These are phyloP conservation scores for Oceanodroma leucorhoa DNA, from an alignment of 2,797 vertebrate genomes.

Conservation along the genomic window DNA sequence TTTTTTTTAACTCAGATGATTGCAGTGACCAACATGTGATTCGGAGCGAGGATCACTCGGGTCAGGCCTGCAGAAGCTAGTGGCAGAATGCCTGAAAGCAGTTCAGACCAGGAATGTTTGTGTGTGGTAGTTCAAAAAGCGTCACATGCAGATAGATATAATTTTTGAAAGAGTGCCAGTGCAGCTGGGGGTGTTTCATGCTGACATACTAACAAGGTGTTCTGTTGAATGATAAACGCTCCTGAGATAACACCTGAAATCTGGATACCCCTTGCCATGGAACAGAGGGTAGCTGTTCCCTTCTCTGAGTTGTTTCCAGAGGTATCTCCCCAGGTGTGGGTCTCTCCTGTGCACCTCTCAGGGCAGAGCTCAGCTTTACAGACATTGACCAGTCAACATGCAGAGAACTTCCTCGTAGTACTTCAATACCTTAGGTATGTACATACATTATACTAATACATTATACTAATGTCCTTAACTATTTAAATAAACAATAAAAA, in stretches of 20 bases:
- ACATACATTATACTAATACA: neutral
- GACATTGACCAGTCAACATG: neutral
- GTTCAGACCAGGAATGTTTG: conserved; percentile 14
- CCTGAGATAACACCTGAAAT: neutral
- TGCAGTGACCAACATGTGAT: conserved; percentile 60
- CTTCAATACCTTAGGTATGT: neutral
- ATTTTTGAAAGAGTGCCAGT: neutral
- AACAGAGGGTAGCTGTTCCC: neutral
- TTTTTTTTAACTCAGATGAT: conserved; percentile 36
- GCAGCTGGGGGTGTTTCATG: neutral
- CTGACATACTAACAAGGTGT: neutral
- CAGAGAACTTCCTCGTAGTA: neutral
- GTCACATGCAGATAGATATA: neutral
- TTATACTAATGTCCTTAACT: neutral
- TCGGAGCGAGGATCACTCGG: neutral
- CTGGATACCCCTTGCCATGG: neutral
- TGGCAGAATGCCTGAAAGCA: conserved; percentile 30
- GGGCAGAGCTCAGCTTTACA: neutral
- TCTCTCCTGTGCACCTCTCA: neutral
- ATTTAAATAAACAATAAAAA: neutral
- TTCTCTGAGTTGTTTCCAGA: neutral
- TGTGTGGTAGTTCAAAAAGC: neutral
- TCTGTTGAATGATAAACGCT: neutral
- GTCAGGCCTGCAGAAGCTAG: conserved; percentile 52
- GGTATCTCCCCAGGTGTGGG: neutral